A percentile compares a stretch with the other conserved stretches of the same genome.
These are phyloP conservation scores for Sebastes wilsoni DNA, from an alignment of 2,797 vertebrate genomes.

Conservation along the genomic window DNA sequence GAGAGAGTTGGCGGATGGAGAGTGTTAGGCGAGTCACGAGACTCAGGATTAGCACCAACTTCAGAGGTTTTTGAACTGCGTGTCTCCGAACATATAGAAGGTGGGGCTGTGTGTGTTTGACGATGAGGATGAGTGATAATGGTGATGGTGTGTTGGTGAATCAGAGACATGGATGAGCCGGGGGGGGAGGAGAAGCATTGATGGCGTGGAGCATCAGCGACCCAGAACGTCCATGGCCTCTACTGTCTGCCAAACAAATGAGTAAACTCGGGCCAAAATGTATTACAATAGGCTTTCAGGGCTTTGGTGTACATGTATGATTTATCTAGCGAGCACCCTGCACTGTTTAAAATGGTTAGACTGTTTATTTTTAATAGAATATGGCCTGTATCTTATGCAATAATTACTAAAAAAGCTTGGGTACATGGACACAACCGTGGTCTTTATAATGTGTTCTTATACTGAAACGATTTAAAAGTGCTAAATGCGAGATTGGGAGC, in stretches of 20 bases:
- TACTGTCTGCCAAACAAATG: constrained; percentile 31
- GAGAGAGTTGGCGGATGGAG: constrained; percentile 44
- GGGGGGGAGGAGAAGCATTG: neutral
- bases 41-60: constrained; percentile 73
- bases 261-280: constrained; percentile 18
- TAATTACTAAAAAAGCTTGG: neutral
- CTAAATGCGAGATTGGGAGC: neutral
- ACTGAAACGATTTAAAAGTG: neutral
- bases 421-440: neutral
- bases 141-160: constrained; percentile 19
- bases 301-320: neutral
- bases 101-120: constrained; percentile 11
- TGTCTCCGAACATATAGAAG: constrained; percentile 46
- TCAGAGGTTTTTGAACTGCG: constrained; percentile 44
- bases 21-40: constrained; percentile 34
- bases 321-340: neutral
- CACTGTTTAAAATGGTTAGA: neutral
- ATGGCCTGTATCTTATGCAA: neutral
- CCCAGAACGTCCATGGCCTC: constrained; percentile 12
- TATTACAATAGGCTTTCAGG: constrained; percentile 21
- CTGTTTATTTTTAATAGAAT: neutral
- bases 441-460: constrained; percentile 1
- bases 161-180: constrained; percentile 19
- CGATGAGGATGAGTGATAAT: neutral
- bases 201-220: constrained; percentile 22